Evolutionary conservation across 2,888 invertebrate species (phyloP).

Genomic region (Amorpha juglandis): DNA sequence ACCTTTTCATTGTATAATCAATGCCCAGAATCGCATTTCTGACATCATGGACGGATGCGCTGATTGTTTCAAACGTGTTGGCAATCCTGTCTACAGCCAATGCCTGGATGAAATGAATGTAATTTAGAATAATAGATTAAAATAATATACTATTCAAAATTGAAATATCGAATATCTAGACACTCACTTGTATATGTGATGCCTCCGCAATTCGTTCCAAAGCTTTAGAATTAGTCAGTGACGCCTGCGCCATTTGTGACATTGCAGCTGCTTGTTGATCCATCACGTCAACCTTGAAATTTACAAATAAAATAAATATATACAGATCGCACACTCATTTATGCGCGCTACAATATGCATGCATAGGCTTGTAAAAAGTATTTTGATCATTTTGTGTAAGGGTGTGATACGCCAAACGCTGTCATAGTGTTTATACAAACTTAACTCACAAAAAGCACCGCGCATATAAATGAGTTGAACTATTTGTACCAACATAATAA

Average conservation of each 20-base stretch:
- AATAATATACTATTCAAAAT: neutral
- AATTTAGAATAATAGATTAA: neutral
- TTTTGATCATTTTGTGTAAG: too few relatives aligned
- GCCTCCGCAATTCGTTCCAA: slow-evolving; percentile 71
- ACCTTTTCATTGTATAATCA: slow-evolving; percentile 72
- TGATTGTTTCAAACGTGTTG: slow-evolving; percentile 65
- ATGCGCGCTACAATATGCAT: too few relatives aligned
- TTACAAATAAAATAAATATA: slow-evolving; percentile 25
- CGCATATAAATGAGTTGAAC: too few relatives aligned
- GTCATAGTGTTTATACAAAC: too few relatives aligned
- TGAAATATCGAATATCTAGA: too few relatives aligned
- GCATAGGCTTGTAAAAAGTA: too few relatives aligned
- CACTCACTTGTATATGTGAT: slow-evolving; percentile 66
- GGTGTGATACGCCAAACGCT: too few relatives aligned
- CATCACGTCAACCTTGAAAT: slow-evolving; percentile 68
- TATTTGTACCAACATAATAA: too few relatives aligned
- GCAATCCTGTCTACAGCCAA: slow-evolving; percentile 69
- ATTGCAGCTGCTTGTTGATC: slow-evolving; percentile 69
- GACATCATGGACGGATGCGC: slow-evolving; percentile 64
- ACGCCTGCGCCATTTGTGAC: slow-evolving; percentile 67
- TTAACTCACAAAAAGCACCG: too few relatives aligned
- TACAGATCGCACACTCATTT: neutral
- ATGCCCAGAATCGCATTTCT: slow-evolving; percentile 71
- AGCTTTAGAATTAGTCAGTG: slow-evolving; percentile 63
- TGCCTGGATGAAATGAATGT: slow-evolving; percentile 51